Evolutionary conservation across 2,888 invertebrate genomes (phyloP).

Genomic region (Idaea biselata): DNA sequence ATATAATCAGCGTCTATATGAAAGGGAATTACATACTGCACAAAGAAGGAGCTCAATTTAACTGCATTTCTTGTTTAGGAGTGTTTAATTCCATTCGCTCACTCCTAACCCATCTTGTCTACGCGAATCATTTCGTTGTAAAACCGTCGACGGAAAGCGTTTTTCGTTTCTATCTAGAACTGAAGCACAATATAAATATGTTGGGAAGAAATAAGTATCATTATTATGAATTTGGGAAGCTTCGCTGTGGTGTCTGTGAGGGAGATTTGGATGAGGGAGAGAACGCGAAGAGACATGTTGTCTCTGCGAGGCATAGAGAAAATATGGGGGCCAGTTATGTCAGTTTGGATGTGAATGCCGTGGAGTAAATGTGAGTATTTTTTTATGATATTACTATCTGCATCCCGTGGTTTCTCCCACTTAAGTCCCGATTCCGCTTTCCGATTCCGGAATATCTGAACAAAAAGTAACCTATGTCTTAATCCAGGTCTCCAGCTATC

Average conservation of each 20-base stretch:
- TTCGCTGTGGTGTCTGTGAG: conserved; percentile 70
- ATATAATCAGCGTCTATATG: conserved; percentile 72
- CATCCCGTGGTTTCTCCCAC: not conserved
- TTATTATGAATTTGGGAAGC: conserved; percentile 64
- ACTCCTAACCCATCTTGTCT: conserved; percentile 60
- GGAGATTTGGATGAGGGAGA: conserved; percentile 59
- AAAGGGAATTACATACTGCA: conserved; percentile 63
- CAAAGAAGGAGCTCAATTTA: conserved; percentile 61
- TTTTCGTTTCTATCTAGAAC: conserved; percentile 69
- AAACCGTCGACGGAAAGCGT: conserved; percentile 62
- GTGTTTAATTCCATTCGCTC: conserved; percentile 66
- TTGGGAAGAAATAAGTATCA: conserved; percentile 65
- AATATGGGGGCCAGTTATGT: conserved; percentile 75
- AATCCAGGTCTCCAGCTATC: not conserved
- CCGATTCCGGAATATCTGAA: not conserved
- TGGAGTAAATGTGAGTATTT: conserved; percentile 58
- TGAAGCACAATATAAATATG: conserved; percentile 72
- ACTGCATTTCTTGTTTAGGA: conserved; percentile 54
- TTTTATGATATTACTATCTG: conserved; percentile 6
- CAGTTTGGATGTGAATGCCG: conserved; percentile 54
- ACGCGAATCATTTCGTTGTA: conserved; percentile 58
- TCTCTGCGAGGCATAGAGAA: conserved; percentile 64
- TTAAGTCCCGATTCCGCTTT: no score
- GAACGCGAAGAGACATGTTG: conserved; percentile 69
- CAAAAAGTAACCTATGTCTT: not conserved